Percentiles rank a stretch among this genome's conserved stretches.
Evolutionary conservation across 2,888 invertebrate species (phyloP).

Genomic region (Achlya flavicornis): DNA sequence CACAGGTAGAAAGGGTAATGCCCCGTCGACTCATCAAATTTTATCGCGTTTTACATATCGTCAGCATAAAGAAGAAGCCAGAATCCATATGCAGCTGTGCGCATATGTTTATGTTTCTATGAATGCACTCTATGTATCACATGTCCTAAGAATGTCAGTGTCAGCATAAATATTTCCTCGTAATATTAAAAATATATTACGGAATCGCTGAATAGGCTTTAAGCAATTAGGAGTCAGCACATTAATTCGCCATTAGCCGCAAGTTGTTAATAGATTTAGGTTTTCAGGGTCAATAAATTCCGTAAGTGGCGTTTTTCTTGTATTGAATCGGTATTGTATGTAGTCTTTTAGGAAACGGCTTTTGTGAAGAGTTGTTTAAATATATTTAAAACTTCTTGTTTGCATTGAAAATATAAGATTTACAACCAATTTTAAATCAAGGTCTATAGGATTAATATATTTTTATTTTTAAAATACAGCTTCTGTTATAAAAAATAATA

Average conservation of each 20-base stretch:
- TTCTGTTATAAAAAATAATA: too few relatives aligned
- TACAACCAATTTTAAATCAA: too few relatives aligned
- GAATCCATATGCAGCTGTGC: conserved; percentile 44
- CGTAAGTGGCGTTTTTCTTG: conserved; percentile 2
- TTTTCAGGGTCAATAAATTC: conserved; percentile 28
- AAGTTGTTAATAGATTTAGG: conserved; percentile 38
- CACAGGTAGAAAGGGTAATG: conserved; percentile 54
- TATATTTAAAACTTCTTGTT: too few relatives aligned
- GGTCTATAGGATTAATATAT: too few relatives aligned
- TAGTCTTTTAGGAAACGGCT: background rate
- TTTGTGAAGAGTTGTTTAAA: background rate
- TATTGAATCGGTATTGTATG: background rate
- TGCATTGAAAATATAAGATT: too few relatives aligned
- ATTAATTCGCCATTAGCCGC: conserved; percentile 43
- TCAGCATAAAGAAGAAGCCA: conserved; percentile 24
- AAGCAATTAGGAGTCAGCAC: conserved; percentile 33
- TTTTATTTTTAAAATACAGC: too few relatives aligned
- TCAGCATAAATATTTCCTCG: conserved; percentile 7
- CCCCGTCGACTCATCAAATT: conserved; percentile 57
- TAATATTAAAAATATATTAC: conserved; percentile 29
- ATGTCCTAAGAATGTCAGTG: conserved; percentile 7
- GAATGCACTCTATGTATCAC: conserved; percentile 34
- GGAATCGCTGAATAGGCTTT: conserved; percentile 28
- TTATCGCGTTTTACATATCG: conserved; percentile 44
- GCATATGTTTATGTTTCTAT: conserved; percentile 49